These are phyloP conservation scores for Fundulus diaphanus DNA, from an alignment of 2,797 vertebrate species.

Conservation along the genomic window DNA sequence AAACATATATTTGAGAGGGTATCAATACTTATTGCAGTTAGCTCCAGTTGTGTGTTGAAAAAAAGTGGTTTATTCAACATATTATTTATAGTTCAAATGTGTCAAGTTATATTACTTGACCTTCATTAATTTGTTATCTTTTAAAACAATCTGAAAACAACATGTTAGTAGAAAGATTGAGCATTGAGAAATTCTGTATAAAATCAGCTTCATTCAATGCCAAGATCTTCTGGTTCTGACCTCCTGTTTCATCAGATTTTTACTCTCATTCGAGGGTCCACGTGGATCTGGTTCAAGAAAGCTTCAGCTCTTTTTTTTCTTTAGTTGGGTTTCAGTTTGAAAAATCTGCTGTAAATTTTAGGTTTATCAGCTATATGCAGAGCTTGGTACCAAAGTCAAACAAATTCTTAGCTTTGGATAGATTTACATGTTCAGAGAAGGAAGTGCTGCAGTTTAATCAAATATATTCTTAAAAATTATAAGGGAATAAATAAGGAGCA, in stretches of 20 bases:
- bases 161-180: neutral
- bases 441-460: neutral
- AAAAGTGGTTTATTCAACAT: neutral
- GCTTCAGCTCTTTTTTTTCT: no score
- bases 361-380: neutral
- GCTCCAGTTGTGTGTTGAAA: neutral
- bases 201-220: neutral
- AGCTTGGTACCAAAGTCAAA: neutral
- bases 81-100: neutral
- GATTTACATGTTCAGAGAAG: neutral
- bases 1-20: neutral
- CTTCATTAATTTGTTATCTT: neutral
- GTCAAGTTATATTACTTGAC: neutral
- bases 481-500: neutral
- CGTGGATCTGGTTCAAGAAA: slow-evolving; percentile 24
- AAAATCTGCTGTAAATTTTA: neutral
- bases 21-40: neutral
- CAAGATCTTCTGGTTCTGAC: neutral
- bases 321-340: neutral
- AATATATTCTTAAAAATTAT: neutral
- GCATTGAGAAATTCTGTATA: neutral
- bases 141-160: slow-evolving; percentile 13
- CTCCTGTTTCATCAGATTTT: slow-evolving; percentile 24
- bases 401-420: neutral
- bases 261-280: slow-evolving; percentile 9